A percentile compares a stretch with the other conserved stretches of the same genome.
Conservation (phyloP, 2,797 vertebrate genomes). For the Caiman crocodilus region DNA sequence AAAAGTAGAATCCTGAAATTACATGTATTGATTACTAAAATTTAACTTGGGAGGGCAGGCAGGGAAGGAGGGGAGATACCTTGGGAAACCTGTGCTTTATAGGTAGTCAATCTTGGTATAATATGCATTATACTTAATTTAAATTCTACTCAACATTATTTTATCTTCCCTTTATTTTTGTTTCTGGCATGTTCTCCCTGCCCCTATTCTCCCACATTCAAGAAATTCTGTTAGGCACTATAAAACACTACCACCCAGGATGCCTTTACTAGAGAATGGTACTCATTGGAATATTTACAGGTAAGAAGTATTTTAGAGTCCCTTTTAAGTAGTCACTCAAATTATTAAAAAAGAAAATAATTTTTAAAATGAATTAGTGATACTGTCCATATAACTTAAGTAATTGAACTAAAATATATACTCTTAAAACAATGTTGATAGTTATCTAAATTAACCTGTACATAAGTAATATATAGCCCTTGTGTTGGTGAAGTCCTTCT, state of each 20-base stretch:
- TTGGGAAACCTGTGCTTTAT: neutral
- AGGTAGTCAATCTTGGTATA: neutral
- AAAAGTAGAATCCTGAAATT: neutral
- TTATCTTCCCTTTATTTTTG: constrained; percentile 69
- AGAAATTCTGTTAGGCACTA: constrained; percentile 90
- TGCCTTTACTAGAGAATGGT: constrained; percentile 94
- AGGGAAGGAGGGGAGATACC: neutral
- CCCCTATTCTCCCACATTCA: constrained; percentile 72
- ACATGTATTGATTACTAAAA: neutral
- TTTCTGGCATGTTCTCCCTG: constrained; percentile 72
- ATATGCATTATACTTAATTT: neutral
- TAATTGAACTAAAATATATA: constrained; percentile 1
- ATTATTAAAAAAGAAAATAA: constrained; percentile 18
- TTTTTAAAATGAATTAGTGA: neutral
- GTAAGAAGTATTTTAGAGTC: constrained; percentile 83
- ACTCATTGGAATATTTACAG: constrained; percentile 94
- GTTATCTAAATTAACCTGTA: neutral
- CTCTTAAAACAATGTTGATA: neutral
- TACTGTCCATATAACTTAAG: neutral
- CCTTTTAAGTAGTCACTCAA: constrained; percentile 13
- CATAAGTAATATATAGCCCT: neutral
- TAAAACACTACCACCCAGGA: constrained; percentile 94
- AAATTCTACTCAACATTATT: constrained; percentile 26
- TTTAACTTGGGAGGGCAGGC: neutral
- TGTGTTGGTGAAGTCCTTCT: neutral